Evolutionary conservation across 35 echinoderm and acorn worm species (phyloP).

Genomic region (Amphiura filiformis): DNA sequence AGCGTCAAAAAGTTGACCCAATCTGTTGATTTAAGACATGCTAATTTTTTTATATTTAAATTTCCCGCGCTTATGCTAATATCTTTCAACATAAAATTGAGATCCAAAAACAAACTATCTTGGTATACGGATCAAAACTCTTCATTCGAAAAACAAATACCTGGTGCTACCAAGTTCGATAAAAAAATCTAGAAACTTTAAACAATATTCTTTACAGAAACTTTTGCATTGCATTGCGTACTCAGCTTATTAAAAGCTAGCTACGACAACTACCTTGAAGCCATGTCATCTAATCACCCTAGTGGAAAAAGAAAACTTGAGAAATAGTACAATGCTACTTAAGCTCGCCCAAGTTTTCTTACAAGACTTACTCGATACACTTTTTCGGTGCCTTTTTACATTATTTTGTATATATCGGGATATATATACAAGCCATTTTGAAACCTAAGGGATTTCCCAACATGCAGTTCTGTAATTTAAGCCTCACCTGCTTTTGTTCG

Average conservation of each 20-base stretch:
- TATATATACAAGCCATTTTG: neutral
- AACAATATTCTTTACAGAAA: no score
- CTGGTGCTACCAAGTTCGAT: no score
- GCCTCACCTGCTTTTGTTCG: neutral
- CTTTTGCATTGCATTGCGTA: no score
- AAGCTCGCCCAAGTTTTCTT: neutral
- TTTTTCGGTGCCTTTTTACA: neutral
- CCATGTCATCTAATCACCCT: neutral
- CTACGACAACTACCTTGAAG: neutral
- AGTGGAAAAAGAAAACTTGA: neutral
- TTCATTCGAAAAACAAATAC: no score
- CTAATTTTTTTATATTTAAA: no score
- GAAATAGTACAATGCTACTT: conserved; percentile 3
- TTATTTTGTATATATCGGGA: neutral
- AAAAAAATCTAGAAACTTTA: no score
- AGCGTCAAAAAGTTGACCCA: no score
- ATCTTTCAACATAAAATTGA: no score
- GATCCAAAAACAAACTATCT: no score
- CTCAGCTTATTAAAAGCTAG: neutral
- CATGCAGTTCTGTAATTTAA: neutral
- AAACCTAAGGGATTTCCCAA: conserved; percentile 3
- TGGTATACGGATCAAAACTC: no score
- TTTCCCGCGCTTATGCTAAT: no score
- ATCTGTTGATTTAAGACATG: no score
- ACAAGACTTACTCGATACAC: neutral